Conservation (phyloP, 2,797 vertebrate genomes). For the Onychomys arenicola region DNA sequence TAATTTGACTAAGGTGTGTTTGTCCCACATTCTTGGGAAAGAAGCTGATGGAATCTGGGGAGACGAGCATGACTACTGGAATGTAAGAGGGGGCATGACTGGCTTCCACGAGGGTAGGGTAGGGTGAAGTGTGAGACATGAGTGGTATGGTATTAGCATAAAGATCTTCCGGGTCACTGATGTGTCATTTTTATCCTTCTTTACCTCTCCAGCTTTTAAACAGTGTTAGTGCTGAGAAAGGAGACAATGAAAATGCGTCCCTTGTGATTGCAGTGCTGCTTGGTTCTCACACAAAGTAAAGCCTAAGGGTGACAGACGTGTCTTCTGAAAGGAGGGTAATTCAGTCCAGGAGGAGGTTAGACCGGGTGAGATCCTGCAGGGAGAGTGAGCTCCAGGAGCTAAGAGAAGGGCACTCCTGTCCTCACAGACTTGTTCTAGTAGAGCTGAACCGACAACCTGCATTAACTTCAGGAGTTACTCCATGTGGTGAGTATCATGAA, state of each 20-base stretch:
- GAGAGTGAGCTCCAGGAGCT: not conserved
- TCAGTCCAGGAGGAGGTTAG: not conserved
- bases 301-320: not conserved
- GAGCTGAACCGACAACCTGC: not conserved
- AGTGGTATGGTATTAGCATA: not conserved
- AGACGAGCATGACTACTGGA: not conserved
- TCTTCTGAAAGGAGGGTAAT: constrained; percentile 31
- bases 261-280: constrained; percentile 52
- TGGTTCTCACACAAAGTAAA: constrained; percentile 28
- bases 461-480: not conserved
- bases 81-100: not conserved
- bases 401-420: not conserved
- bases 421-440: not conserved
- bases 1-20: constrained; percentile 33
- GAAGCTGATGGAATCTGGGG: not conserved
- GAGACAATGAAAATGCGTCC: constrained; percentile 30
- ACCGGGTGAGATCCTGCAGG: not conserved
- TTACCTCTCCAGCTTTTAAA: not conserved
- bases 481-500: not conserved
- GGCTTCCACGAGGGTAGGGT: no score
- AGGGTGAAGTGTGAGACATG: not conserved
- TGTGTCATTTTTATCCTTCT: not conserved
- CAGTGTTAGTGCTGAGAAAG: constrained; percentile 1
- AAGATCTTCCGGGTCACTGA: not conserved
- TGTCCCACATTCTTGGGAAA: constrained; percentile 38